Conservation (phyloP, 2,888 invertebrate species). For the Callyntrura sp. region DNA sequence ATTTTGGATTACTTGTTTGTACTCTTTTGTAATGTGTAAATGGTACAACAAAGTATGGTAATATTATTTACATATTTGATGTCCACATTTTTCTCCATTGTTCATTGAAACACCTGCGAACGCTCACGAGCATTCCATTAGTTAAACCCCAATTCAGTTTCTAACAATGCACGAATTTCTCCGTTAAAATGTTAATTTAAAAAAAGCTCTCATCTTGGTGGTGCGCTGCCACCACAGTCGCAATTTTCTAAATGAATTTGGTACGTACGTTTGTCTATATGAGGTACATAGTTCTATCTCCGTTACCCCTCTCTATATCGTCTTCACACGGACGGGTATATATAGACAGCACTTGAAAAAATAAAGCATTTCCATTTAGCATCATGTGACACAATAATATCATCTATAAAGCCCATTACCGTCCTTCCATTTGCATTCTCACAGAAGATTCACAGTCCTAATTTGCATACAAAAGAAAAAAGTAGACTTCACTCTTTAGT, state of each 20-base stretch:
- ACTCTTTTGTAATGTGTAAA: not conserved
- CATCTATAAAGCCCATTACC: slow-evolving; percentile 6
- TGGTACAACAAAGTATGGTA: not conserved
- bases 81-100: not conserved
- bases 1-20: not conserved
- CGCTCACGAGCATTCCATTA: not conserved
- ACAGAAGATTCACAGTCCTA: slow-evolving; percentile 43
- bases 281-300: no score
- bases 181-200: slow-evolving; percentile 13
- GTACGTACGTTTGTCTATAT: not conserved
- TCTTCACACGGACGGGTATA: not conserved
- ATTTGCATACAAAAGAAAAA: slow-evolving; percentile 72
- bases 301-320: no score
- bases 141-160: not conserved
- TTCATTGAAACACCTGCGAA: slow-evolving; percentile 37
- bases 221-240: not conserved
- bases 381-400: not conserved
- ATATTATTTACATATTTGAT: slow-evolving; percentile 11
- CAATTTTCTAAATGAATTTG: slow-evolving; percentile 14
- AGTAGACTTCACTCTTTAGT: slow-evolving; percentile 12
- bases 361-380: not conserved
- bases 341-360: not conserved
- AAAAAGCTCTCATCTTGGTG: slow-evolving; percentile 1
- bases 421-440: slow-evolving; percentile 51
- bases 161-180: slow-evolving; percentile 1